Evolutionary conservation across 2,113 vertebrate species (phyloP).

Genomic region (Hypanus sabinus): DNA sequence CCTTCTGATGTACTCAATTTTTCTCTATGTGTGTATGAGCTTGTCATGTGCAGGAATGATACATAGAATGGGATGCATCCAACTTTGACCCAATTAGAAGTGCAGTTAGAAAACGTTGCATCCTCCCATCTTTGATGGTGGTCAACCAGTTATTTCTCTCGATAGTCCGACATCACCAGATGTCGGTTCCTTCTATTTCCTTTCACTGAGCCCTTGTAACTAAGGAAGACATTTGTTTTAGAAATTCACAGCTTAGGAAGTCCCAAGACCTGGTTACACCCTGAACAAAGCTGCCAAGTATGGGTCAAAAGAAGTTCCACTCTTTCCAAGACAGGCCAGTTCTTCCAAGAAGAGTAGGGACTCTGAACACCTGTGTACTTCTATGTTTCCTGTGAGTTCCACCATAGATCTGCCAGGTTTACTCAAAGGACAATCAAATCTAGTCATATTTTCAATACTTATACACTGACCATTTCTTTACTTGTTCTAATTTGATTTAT

Average conservation of each 20-base stretch:
- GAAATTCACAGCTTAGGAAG: not conserved
- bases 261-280: not conserved
- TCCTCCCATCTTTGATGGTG: not conserved
- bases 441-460: not conserved
- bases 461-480: not conserved
- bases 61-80: too few relatives aligned
- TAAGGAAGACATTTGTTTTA: not conserved
- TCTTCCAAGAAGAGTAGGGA: not conserved
- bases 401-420: too few relatives aligned
- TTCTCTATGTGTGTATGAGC: too few relatives aligned
- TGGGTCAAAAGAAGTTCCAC: not conserved
- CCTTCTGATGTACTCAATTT: too few relatives aligned
- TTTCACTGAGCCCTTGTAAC: not conserved
- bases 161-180: not conserved
- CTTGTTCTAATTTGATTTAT: not conserved
- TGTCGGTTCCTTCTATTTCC: not conserved
- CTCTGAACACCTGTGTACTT: not conserved
- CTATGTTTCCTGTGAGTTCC: not conserved
- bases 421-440: too few relatives aligned
- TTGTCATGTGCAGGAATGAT: too few relatives aligned
- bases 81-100: too few relatives aligned
- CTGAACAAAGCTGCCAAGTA: not conserved
- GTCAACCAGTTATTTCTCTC: not conserved
- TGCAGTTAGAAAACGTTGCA: not conserved
- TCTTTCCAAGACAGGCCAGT: not conserved